Conservation (phyloP, 2,113 vertebrate species). For the Nettapus auritus region DNA sequence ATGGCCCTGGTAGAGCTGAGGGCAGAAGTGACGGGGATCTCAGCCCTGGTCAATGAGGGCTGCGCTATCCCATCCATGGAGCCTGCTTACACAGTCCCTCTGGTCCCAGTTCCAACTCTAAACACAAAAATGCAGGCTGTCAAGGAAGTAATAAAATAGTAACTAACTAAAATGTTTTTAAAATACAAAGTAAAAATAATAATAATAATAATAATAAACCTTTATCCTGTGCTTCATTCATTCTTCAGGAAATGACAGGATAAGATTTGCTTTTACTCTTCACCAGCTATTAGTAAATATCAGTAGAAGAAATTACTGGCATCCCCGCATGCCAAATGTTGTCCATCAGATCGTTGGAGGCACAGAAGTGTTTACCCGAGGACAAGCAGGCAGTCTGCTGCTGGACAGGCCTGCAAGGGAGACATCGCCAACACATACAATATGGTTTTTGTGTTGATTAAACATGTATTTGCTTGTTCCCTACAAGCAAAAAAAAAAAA, state of each 20-base stretch:
- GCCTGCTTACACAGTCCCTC: background rate
- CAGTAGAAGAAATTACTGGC: background rate
- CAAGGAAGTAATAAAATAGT: background rate
- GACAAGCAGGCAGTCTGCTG: background rate
- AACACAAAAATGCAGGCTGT: background rate
- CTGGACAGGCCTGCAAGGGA: background rate
- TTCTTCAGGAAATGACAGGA: background rate
- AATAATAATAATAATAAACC: too few species aligned
- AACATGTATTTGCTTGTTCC: background rate
- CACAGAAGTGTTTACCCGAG: background rate
- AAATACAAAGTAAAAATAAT: background rate
- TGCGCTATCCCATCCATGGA: background rate
- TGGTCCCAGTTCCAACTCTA: background rate
- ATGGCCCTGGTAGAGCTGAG: background rate
- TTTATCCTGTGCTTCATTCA: background rate
- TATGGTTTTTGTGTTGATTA: accelerated
- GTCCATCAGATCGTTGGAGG: background rate
- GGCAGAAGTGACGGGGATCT: background rate
- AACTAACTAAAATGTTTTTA: background rate
- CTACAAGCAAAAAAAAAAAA: background rate
- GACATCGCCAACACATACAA: accelerated
- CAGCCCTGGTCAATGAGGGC: background rate
- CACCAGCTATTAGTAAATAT: background rate
- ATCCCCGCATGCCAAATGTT: background rate
- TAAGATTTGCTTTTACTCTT: background rate